These are phyloP conservation scores for Drosophila malerkotliana DNA, from an alignment of 1,140 invertebrate genomes.

Conservation along the genomic window DNA sequence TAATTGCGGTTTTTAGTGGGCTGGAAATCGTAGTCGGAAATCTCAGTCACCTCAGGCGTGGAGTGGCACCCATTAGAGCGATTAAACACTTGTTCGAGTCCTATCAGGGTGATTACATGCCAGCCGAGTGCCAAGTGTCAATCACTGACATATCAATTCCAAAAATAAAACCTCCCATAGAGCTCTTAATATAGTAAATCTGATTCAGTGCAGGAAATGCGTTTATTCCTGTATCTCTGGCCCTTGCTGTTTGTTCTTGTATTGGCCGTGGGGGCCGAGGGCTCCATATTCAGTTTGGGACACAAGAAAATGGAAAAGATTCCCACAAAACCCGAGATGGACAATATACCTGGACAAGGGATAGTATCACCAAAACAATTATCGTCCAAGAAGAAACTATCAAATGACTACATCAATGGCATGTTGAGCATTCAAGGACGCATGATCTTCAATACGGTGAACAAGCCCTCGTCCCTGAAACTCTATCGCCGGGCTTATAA, in stretches of 20 bases:
- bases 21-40: conserved; percentile 17
- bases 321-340: background rate
- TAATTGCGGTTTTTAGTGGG: conserved; percentile 45
- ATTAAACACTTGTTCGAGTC: conserved; percentile 47
- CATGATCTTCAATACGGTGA: conserved; percentile 28
- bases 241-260: background rate
- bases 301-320: background rate
- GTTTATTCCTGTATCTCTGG: background rate
- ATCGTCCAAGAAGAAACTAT: conserved; percentile 8
- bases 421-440: conserved; percentile 25
- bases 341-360: background rate
- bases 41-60: conserved; percentile 18
- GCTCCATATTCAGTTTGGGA: conserved; percentile 4
- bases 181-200: background rate
- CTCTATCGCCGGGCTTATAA: background rate
- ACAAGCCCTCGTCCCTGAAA: conserved; percentile 22
- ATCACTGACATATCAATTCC: conserved; percentile 19
- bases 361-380: background rate
- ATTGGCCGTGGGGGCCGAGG: background rate
- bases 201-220: conserved; percentile 1
- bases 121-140: conserved; percentile 32
- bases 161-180: background rate
- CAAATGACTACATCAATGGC: conserved; percentile 28
- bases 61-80: conserved; percentile 38
- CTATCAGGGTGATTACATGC: conserved; percentile 26